A percentile compares a stretch with the other conserved stretches of the same genome.
Evolutionary conservation across 2,888 invertebrate genomes (phyloP).

Genomic region (Melieria omissa): DNA sequence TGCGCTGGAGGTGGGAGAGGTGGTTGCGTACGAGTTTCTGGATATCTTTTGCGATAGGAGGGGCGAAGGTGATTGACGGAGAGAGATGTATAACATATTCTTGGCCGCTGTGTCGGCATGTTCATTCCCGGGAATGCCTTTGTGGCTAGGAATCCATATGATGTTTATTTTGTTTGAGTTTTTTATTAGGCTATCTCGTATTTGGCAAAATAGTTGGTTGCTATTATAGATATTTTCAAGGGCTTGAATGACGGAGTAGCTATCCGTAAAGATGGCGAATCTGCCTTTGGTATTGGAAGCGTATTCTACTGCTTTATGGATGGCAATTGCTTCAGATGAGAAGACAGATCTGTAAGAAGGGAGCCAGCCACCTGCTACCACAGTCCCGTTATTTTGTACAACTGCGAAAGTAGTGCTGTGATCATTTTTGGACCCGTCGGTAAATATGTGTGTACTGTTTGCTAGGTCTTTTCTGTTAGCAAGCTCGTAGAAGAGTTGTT

Average conservation of each 20-base stretch:
- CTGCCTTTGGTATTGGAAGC: conserved; percentile 16
- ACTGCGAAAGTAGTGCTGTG: conserved; percentile 34
- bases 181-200: conserved; percentile 17
- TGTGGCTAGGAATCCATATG: conserved; percentile 32
- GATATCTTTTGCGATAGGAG: too few relatives aligned
- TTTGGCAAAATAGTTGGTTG: conserved; percentile 19
- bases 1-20: too few relatives aligned
- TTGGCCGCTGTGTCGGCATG: conserved; percentile 9
- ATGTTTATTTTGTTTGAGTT: conserved; percentile 17
- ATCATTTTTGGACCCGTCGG: conserved; percentile 28
- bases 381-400: conserved; percentile 22
- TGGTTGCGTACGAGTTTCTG: too few relatives aligned
- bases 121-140: conserved; percentile 21
- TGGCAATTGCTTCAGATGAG: conserved; percentile 32
- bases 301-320: conserved; percentile 21
- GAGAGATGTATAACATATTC: too few relatives aligned
- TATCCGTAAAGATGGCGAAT: conserved; percentile 37
- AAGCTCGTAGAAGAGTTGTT: not conserved
- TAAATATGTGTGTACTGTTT: conserved; percentile 21
- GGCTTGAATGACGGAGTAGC: conserved; percentile 30
- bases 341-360: conserved; percentile 31
- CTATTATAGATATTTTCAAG: conserved; percentile 26
- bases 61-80: too few relatives aligned
- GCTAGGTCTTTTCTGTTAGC: not conserved
- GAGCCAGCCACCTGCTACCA: conserved; percentile 16